phyloP scores from a whole-genome alignment of 2,113 vertebrate species.

The Aspiorhynchus laticeps region DNA sequence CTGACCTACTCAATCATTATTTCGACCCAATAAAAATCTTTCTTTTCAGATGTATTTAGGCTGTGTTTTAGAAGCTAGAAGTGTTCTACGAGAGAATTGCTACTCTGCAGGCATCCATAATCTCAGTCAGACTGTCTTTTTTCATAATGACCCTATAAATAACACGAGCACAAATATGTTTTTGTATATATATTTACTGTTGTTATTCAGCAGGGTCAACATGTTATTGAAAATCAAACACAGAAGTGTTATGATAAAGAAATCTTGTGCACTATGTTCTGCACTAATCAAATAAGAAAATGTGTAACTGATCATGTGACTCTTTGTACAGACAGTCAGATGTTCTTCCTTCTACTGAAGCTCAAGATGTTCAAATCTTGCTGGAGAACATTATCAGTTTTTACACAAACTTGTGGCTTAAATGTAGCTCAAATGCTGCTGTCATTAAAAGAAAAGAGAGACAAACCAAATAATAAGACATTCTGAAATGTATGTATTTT shows the following conservation, averaged over 20 bases:
- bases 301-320: background rate
- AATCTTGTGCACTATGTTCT: background rate
- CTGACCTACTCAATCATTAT: constrained; percentile 75
- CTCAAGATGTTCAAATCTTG: background rate
- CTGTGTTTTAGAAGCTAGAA: constrained; percentile 60
- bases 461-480: background rate
- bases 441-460: background rate
- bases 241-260: background rate
- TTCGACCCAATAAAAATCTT: constrained; percentile 69
- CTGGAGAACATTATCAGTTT: background rate
- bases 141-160: constrained; percentile 22
- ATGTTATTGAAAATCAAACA: background rate
- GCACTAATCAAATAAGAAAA: background rate
- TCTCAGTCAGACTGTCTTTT: constrained; percentile 9
- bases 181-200: background rate
- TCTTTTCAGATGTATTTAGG: constrained; percentile 62
- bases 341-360: background rate
- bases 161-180: background rate
- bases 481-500: background rate
- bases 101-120: constrained; percentile 11
- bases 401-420: background rate
- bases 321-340: background rate
- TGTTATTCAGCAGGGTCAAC: background rate
- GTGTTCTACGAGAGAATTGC: constrained; percentile 59
- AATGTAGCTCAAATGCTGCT: background rate